Evolutionary conservation across 2,797 vertebrate species (phyloP).

Genomic region (Artibeus jamaicensis): DNA sequence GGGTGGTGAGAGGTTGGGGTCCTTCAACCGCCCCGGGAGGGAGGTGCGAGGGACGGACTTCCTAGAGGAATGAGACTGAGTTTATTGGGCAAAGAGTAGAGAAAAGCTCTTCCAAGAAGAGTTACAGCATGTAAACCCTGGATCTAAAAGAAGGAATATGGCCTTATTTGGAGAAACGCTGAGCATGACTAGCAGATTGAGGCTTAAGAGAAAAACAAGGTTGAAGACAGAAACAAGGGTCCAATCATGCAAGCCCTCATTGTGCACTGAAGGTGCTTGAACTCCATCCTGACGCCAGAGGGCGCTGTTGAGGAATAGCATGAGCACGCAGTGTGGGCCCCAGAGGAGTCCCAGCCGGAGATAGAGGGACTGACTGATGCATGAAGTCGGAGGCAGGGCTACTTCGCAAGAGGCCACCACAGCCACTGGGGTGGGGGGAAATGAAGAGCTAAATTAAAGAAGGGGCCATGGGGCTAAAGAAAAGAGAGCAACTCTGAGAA

Average conservation of each 20-base stretch:
- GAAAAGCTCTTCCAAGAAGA: neutral
- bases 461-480: too few relatives aligned
- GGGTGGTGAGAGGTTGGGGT: neutral
- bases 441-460: neutral
- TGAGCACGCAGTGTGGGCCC: neutral
- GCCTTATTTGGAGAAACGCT: neutral
- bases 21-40: neutral
- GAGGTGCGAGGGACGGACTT: neutral
- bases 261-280: neutral
- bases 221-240: neutral
- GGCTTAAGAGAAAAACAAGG: neutral
- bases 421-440: neutral
- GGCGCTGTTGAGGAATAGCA: neutral
- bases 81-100: neutral
- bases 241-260: neutral
- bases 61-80: neutral
- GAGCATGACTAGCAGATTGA: neutral
- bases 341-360: neutral
- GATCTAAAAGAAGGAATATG: too few relatives aligned
- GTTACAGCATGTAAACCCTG: neutral
- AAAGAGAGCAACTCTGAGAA: neutral
- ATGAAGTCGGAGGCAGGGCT: neutral
- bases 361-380: neutral
- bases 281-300: neutral
- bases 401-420: neutral